Evolutionary conservation across 2,888 invertebrate genomes (phyloP), one percentile per base, ranked within the genome.

Genomic region (Drosophila lacicola): DNA sequence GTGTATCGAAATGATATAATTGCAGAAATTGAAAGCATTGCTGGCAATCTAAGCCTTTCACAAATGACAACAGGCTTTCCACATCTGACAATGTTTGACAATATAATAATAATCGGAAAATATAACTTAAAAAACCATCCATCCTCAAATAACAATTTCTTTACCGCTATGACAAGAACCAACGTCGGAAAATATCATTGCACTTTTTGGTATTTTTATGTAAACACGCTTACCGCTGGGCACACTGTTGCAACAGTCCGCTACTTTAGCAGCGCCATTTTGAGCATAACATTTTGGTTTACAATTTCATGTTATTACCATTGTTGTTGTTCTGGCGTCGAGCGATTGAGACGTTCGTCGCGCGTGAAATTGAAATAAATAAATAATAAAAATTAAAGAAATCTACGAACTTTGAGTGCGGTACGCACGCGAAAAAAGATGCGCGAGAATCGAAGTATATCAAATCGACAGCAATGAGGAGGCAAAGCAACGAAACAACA

Each of bases 301-400:
- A 42, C 21, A 41, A 21, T 49, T 39, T 29, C 5, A 63, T 74
- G 74, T 50, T 53, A 55, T 4, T 19, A 0, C 0, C 11, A 50
- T 51, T 76, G 80, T 79, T 70, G 62, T 80, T 77, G 79, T 54
- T 63, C 63, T 64, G 80, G 51, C 57, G 80, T 79, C 58, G 58
- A 78, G 68, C 54, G 46, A 74, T 34, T 50, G 65, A 33, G 79
- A 41, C 33, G 64, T 21, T 37, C 50, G 65, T 65, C 76, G 76
- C 76, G 79, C 39, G 56, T 63, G 60, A 66, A 76, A 56, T 57
- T 65, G 49, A 45, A 51, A 55, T 37, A 61, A 61, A 58, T 56
- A 53, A 47, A 37, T 39, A 65, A 61, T 46, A 61, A 51, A 54
- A 47, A 66, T 53, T 45, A 47, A 63, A 56, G 60, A 63, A 67